Base-by-base conservation (phyloP, 2,888 invertebrate genomes). In the Chaetogeoica ovagalla region DNA sequence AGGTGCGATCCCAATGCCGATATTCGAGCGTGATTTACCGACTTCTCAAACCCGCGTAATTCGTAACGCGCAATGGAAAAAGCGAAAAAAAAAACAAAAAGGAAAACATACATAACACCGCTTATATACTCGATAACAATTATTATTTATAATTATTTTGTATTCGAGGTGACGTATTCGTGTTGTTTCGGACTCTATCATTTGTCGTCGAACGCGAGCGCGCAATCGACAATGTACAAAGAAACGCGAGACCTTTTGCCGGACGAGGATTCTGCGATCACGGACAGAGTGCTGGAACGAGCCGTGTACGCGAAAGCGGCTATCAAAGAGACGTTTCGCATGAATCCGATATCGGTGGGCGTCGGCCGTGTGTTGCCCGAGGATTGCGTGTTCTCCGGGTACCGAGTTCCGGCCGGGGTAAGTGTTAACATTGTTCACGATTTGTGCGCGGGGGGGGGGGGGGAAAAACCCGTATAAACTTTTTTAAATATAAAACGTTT, bases 321-420 rank as follows among this genome's bases (percentile, higher is more conserved):
- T 83, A 87, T 97, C 1, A 97, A 96, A 85, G 97, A 97, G 87
- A 91, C 91, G 6, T 88, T 95, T 43, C 89, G 96, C 82, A 85
- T 96, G 70, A 91, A 93, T 86, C 96, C 96, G 0, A 91, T 96
- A 48, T 91, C 95, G 0, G 88, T 96, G 81, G 96, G 96, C 9
- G 89, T 94, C 74, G 95, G 95, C 0, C 88, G 96, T 55, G 88
- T 93, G 69, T 86, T 94, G 57, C 91, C 91, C 83, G 89, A 89
- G 71, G 92, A 94, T 85, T 88, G 91, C 2, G 86, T 91, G 52
- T 88, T 96, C 70, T 91, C 91, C 82, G 92, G 91, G 59, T 94
- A 92, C 86, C 86, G 88, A 70, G 90, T 95, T 82, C 95, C 95
- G 11, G 89, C 91, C 87, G 92, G 90, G 83, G 95, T 94, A 88